Evolutionary conservation across 2,113 vertebrate genomes (phyloP).

Genomic region (Ceyx melanurus): DNA sequence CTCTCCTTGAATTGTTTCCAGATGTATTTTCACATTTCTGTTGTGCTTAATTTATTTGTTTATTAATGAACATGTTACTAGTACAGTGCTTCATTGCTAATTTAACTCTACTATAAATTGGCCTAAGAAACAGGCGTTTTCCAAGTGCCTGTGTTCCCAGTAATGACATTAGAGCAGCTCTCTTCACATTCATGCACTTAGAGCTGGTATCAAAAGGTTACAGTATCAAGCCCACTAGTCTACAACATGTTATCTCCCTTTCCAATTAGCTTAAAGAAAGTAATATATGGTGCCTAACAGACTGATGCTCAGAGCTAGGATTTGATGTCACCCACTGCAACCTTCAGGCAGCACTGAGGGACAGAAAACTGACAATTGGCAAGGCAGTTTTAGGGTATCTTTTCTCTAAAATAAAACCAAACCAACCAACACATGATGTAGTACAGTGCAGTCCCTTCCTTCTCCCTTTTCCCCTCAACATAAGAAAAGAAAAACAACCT

Average conservation of each 20-base stretch:
- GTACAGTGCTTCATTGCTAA: neutral
- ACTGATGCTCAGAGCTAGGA: constrained; percentile 17
- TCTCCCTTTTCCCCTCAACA: neutral
- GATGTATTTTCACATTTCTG: neutral
- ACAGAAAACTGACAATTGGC: constrained; percentile 8
- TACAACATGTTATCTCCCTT: constrained; percentile 54
- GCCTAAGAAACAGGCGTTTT: neutral
- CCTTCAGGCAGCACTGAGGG: constrained; percentile 17
- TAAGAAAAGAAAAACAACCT: neutral
- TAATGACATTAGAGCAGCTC: neutral
- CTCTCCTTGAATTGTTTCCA: constrained; percentile 23
- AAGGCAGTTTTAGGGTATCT: neutral
- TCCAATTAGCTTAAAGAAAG: constrained; percentile 55
- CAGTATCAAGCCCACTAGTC: neutral
- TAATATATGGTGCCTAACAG: constrained; percentile 22
- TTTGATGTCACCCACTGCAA: constrained; percentile 48
- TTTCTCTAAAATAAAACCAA: constrained; percentile 26
- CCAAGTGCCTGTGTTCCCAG: neutral
- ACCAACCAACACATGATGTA: neutral
- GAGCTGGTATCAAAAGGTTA: constrained; percentile 12
- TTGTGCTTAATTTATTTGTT: neutral
- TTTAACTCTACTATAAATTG: neutral
- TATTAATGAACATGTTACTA: neutral
- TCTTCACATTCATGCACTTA: constrained; percentile 20
- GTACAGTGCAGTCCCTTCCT: neutral